Evolutionary conservation across 2,888 invertebrate genomes (phyloP), one percentile per base, ranked within the genome.

Genomic region (Eupelmus urozonus): DNA sequence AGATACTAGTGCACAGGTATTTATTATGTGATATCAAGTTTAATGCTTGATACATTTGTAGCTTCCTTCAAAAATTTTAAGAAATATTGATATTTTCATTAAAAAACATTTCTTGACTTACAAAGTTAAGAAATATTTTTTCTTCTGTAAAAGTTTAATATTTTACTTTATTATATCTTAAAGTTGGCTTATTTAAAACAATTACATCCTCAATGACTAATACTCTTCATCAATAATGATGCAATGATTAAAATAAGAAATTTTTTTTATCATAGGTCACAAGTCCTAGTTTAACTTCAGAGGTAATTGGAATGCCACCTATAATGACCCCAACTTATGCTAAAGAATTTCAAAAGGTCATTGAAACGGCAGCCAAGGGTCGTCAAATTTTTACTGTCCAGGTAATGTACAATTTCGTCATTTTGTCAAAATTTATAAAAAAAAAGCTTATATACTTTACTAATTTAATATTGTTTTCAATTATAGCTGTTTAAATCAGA

Each of bases 401-500:
- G 90, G 91, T 92, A 85, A 62, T 29, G 53, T 59, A 60, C 42
- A 51, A 63, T 23, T 20, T 2, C 45, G 20, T 45, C 16, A 53
- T 53, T 53, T 53, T 53, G 3, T 18, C n/a, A n/a, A n/a, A n/a
- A n/a, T 53, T 4, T 34, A 42, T 25, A 42, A 3, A 65, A n/a
- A 9, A 59, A 70, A 42, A 1, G 2, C 27, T 25, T 27, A 23
- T 40, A 60, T 20, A 25, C 55, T 65, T 34, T 49, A 16, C 9
- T 65, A 49, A 59, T 18, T 25, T 59, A 45, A 59, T 55, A 53
- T 53, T 67, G 27, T 83, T 82, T 63, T 57, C 57, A n/a, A n/a
- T 83, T 84, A 7, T 87, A 93, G 91, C 87, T 94, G 55, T 92
- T 90, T 85, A 94, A 93, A 86, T 92, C 93, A 0, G 93, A 93